A percentile compares a stretch with the other conserved stretches of the same genome.
Conservation (phyloP, 2,113 vertebrate genomes). For the Heterotis niloticus region DNA sequence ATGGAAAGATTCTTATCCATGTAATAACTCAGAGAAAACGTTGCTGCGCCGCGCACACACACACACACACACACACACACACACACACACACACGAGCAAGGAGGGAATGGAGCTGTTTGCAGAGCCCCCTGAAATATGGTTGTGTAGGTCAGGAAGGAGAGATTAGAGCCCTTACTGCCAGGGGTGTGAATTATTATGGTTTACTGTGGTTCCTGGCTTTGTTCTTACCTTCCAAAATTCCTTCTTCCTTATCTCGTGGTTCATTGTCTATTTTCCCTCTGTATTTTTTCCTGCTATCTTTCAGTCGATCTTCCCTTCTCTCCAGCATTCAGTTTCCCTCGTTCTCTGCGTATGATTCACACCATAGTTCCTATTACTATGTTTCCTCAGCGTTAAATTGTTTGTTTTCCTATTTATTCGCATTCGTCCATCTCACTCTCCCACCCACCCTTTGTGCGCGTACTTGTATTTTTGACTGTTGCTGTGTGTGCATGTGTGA, state of each 20-base stretch:
- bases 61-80: neutral
- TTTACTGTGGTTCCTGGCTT: neutral
- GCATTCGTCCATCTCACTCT: neutral
- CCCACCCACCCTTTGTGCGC: neutral
- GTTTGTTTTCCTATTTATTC: neutral
- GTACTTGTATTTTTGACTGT: neutral
- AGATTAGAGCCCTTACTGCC: neutral
- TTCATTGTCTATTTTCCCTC: neutral
- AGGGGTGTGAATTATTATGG: neutral
- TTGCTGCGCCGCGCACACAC: neutral
- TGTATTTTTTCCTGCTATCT: neutral
- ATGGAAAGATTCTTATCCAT: neutral
- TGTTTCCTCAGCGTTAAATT: neutral
- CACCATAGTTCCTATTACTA: neutral
- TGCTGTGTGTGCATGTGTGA: neutral
- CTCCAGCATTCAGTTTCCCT: neutral
- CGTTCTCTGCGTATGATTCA: neutral
- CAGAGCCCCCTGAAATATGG: neutral
- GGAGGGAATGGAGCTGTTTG: neutral
- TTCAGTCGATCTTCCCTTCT: neutral
- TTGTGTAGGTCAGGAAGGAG: neutral
- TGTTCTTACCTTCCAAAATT: neutral
- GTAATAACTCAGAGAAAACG: neutral
- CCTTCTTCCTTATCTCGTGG: neutral
- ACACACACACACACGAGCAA: neutral